phyloP scores from a whole-genome alignment of 2,888 invertebrate species.

The Ametastegia equiseti region DNA sequence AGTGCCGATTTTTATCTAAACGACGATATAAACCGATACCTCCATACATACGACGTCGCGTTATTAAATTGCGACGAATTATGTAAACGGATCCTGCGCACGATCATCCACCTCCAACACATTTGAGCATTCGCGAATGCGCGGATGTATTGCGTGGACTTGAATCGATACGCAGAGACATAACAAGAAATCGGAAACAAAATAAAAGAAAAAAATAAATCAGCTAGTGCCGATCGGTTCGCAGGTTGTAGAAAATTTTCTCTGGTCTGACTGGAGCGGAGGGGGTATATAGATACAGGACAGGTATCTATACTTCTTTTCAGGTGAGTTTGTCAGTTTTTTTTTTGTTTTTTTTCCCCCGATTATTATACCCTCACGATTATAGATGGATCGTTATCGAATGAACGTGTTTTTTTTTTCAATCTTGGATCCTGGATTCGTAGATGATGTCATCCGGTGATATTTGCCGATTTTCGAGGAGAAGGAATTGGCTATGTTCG shows the following conservation, averaged over 20 bases:
- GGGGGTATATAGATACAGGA: conserved; percentile 21
- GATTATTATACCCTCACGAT: not conserved
- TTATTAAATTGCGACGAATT: conserved; percentile 15
- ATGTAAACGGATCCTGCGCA: conserved; percentile 33
- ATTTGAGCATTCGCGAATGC: not conserved
- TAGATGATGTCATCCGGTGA: conserved; percentile 17
- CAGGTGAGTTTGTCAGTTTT: conserved; percentile 35
- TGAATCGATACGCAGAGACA: not conserved
- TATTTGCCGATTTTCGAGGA: conserved; percentile 15
- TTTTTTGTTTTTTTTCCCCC: conserved; percentile 10
- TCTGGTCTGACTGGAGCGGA: conserved; percentile 20
- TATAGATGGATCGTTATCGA: not conserved
- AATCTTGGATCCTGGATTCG: conserved; percentile 8
- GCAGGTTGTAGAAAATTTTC: conserved; percentile 2
- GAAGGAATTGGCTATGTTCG: not conserved
- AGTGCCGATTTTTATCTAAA: conserved; percentile 36
- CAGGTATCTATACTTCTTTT: too few relatives aligned
- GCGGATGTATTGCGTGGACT: not conserved
- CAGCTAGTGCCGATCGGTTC: conserved; percentile 16
- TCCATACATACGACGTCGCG: not conserved
- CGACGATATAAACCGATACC: conserved; percentile 25
- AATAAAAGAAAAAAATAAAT: not conserved
- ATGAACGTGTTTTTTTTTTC: not conserved
- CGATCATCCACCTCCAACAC: not conserved
- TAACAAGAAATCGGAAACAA: not conserved